Base-by-base conservation (phyloP, 2,888 invertebrate species). In the Phlogophora meticulosa region DNA sequence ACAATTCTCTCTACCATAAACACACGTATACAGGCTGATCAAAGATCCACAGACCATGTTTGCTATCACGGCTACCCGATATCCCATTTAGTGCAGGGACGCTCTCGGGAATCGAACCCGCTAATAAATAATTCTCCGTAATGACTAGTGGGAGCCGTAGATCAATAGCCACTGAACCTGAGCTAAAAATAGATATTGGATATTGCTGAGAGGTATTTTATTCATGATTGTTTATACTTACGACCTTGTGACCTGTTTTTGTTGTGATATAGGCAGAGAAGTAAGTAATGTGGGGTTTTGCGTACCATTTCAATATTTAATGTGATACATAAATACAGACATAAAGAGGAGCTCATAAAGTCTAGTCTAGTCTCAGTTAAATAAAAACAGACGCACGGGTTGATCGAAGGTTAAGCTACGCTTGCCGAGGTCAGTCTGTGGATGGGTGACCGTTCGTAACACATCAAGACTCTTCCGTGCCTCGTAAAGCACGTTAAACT, bases 81-180 rank as follows among this genome's bases (percentile, higher is more conserved):
- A 80, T 72, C 72, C 76, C 68, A 80, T 80, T 80, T 76, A 81
- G 79, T 45, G 45, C 79, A 70, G 67, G 58, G 49, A 67, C 65
- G 80, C 72, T 70, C 69, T 60, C 78, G 78, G 81, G 78, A 67
- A 76, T 67, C 66, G 62, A 69, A 78, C 69, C 59, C 72, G 46
- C 76, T 80, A 82, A 81, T 81, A 81, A 81, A 81, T 81, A 81
- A 81, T 81, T 66, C 78, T 58, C 70, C 13, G 53, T 80, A 82
- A 80, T 78, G 69, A 78, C 78, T 69, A 77, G 69, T 70, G 77
- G 68, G 70, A 71, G 69, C 58, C 20, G 65, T 65, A 67, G 65
- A 77, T 80, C 74, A 68, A 78, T 75, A 73, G 57, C 71, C 60
- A 52, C 45, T 64, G 68, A 63, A 60, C 56, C 64, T 70, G 52